phyloP scores from a whole-genome alignment of 2,888 invertebrate species.

The Phalera bucephala region DNA sequence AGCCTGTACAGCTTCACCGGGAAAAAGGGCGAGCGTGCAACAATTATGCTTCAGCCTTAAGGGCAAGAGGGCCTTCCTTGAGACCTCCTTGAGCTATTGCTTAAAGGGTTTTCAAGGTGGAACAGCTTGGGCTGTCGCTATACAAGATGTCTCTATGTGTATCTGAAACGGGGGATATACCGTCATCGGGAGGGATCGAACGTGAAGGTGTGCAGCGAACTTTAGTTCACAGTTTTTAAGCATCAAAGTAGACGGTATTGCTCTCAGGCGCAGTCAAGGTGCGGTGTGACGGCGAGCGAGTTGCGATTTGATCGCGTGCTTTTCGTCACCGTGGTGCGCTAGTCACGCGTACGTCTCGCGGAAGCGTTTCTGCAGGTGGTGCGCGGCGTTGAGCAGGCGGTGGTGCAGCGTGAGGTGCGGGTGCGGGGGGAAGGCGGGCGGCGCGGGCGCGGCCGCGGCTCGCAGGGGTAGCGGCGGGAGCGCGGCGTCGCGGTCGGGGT shows the following conservation, averaged over 20 bases:
- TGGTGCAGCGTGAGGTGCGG: conserved; percentile 69
- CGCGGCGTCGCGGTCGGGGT: conserved; percentile 84
- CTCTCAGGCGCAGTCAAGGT: conserved; percentile 33
- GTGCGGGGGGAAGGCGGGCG: conserved; percentile 69
- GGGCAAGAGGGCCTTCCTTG: no score
- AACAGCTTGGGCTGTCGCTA: no score
- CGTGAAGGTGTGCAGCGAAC: no score
- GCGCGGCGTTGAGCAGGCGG: conserved; percentile 87
- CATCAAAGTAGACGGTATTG: conserved; percentile 4
- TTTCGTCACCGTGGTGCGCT: conserved; percentile 40
- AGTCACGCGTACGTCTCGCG: conserved; percentile 87
- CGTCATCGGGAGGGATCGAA: no score
- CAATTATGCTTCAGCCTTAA: no score
- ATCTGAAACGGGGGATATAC: no score
- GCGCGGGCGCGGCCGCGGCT: conserved; percentile 59
- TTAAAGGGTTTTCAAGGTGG: no score
- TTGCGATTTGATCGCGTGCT: conserved; percentile 33
- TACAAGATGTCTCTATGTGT: no score
- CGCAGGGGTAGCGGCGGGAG: conserved; percentile 77
- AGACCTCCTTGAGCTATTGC: no score
- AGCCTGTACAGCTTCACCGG: no score
- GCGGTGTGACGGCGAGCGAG: conserved; percentile 44
- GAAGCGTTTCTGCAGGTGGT: conserved; percentile 87
- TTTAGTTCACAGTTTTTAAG: conserved; percentile 1
- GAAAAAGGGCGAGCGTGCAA: no score